Evolutionary conservation across 2,113 vertebrate genomes (phyloP), one percentile per base, ranked within the genome.

Genomic region (Chelonoidis abingdonii): DNA sequence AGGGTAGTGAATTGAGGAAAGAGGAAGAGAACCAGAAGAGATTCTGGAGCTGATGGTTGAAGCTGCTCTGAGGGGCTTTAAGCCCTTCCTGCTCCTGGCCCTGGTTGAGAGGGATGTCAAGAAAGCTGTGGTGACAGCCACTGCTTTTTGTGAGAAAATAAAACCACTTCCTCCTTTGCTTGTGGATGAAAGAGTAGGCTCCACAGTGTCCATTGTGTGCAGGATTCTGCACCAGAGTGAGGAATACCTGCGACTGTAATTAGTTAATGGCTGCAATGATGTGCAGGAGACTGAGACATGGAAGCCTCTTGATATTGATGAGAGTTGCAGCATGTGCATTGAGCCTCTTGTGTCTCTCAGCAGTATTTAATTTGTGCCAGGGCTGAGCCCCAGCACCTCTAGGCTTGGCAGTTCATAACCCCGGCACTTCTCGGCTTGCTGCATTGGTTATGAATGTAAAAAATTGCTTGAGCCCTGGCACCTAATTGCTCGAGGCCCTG

Each of bases 1-100:
- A 62, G 83, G 86, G 78, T 54, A 69, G 86, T 35, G 96, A 91
- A 80, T 83, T 89, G 88, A 79, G 72, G 91, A 88, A 88, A 88
- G 82, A 85, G 94, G 91, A 90, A 86, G 92, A 90, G 88, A 86
- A 75, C 35, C 82, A 8, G 41, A 21, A 86, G 79, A 54, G 93
- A 31, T 47, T 78, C 84, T 27, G 75, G 41, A 86, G 65, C 86
- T 89, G 81, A 21, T 86, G 92, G 5, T 86, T 92, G 78, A 69
- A 8, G 80, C 49, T 57, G 83, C 81, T 25, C 35, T 52, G 92
- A 78, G 86, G 75, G 54, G 38, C 56, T 80, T 81, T 12, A 29
- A 78, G 84, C 35, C 79, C 35, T 38, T 47, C 54, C 57, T 47
- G 57, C 82, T 86, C 11, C 0, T 31, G 69, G 80, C 5, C 52